These are phyloP conservation scores for Tetrao urogallus DNA, from an alignment of 2,113 vertebrate species.

Conservation along the genomic window DNA sequence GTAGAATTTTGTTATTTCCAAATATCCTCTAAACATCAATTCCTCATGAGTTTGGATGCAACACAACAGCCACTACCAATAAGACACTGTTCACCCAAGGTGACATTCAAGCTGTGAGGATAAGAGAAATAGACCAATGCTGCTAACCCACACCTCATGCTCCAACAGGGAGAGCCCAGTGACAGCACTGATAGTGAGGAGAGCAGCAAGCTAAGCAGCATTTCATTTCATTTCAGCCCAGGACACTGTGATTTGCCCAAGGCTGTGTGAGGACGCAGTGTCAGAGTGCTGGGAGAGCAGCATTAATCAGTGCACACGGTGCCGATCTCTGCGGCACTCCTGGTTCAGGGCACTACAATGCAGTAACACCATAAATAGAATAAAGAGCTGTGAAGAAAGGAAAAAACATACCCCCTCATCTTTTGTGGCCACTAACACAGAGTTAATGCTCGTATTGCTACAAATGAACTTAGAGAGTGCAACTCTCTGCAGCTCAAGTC, in stretches of 20 bases:
- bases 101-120: conserved; percentile 48
- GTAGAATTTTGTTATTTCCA: not conserved
- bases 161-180: not conserved
- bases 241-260: not conserved
- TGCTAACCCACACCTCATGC: not conserved
- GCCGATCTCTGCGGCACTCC: conserved; percentile 46
- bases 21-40: not conserved
- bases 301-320: not conserved
- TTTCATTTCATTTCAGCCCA: not conserved
- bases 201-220: not conserved
- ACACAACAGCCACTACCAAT: not conserved
- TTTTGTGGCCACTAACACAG: not conserved
- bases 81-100: conserved; percentile 29
- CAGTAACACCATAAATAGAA: conserved; percentile 25
- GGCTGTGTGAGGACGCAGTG: not conserved
- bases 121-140: not conserved
- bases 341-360: not conserved
- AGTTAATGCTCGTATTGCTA: not conserved
- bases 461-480: not conserved
- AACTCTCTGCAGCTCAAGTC: not conserved
- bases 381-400: conserved; percentile 33
- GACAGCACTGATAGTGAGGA: not conserved
- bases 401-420: not conserved
- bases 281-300: not conserved
- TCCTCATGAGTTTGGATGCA: not conserved